These are phyloP conservation scores for Plagiodera versicolora DNA, from an alignment of 2,888 invertebrate species.

Conservation along the genomic window DNA sequence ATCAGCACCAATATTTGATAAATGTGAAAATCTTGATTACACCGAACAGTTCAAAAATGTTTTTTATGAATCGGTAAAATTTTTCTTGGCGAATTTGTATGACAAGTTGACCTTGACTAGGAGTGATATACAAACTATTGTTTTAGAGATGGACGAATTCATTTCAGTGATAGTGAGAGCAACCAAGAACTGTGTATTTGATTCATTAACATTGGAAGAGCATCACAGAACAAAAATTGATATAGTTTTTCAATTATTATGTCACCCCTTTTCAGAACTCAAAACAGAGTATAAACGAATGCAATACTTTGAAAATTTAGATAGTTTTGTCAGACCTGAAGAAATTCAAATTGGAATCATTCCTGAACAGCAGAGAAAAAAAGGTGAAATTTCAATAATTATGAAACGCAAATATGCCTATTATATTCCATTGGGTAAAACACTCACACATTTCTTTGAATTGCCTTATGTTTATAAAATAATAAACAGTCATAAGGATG, in stretches of 20 bases:
- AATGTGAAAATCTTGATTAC: conserved; percentile 3
- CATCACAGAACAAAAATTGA: conserved; percentile 2
- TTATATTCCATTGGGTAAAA: conserved; percentile 13
- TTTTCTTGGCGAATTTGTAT: neutral
- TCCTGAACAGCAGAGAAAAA: neutral
- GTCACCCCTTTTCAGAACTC: conserved; percentile 5
- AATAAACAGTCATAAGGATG: conserved; percentile 12
- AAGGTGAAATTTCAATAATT: conserved; percentile 4
- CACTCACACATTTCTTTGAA: conserved; percentile 17
- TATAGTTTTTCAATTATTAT: conserved; percentile 5
- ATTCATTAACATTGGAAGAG: conserved; percentile 4
- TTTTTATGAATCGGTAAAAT: conserved; percentile 5
- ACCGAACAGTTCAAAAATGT: neutral
- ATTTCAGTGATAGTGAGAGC: conserved; percentile 10
- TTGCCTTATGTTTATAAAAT: conserved; percentile 15
- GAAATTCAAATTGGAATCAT: conserved; percentile 7
- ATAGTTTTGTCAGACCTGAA: conserved; percentile 10
- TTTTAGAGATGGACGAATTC: conserved; percentile 2
- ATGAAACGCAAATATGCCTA: conserved; percentile 10
- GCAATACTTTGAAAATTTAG: conserved; percentile 10
- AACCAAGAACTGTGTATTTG: conserved; percentile 11
- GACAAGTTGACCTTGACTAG: conserved; percentile 7
- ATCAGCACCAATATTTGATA: neutral
- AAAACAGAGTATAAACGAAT: conserved; percentile 15
- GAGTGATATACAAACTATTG: conserved; percentile 7